A percentile compares a stretch with the other conserved stretches of the same genome.
Evolutionary conservation across 2,888 invertebrate species (phyloP).

Genomic region (Acrobeloides nanus): DNA sequence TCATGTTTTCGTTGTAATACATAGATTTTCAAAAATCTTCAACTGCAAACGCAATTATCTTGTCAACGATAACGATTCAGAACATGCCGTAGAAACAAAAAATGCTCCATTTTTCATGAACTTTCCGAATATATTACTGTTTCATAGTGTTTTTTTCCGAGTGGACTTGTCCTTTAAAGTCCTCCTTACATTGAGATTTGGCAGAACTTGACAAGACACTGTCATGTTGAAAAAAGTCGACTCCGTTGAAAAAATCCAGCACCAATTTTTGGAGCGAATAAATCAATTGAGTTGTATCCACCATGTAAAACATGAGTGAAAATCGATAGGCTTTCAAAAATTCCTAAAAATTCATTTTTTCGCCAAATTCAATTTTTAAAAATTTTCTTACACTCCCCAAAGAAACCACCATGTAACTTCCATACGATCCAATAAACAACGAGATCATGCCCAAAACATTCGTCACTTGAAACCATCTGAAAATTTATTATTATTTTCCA

Average conservation of each 20-base stretch:
- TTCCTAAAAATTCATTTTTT: slow-evolving; percentile 25
- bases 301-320: slow-evolving; percentile 41
- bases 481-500: slow-evolving; percentile 4
- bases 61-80: too few species aligned
- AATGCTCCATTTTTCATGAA: background rate
- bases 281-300: slow-evolving; percentile 41
- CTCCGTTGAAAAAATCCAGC: slow-evolving; percentile 42
- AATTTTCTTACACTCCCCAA: slow-evolving; percentile 32
- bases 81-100: slow-evolving; percentile 7
- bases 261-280: slow-evolving; percentile 49
- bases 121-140: background rate
- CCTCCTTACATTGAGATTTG: slow-evolving; percentile 41
- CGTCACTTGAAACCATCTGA: slow-evolving; percentile 45
- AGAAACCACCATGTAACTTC: slow-evolving; percentile 49
- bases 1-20: too few species aligned
- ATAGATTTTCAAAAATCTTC: too few species aligned
- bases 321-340: slow-evolving; percentile 41
- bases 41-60: too few species aligned
- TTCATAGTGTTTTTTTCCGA: background rate
- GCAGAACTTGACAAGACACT: slow-evolving; percentile 35
- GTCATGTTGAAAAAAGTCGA: slow-evolving; percentile 36
- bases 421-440: slow-evolving; percentile 49
- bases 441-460: slow-evolving; percentile 44
- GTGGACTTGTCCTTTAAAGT: background rate
- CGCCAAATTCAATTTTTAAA: background rate